A percentile compares a stretch with the other conserved stretches of the same genome.
phyloP scores from a whole-genome alignment of 2,888 invertebrate species.

The Oscheius onirici region DNA sequence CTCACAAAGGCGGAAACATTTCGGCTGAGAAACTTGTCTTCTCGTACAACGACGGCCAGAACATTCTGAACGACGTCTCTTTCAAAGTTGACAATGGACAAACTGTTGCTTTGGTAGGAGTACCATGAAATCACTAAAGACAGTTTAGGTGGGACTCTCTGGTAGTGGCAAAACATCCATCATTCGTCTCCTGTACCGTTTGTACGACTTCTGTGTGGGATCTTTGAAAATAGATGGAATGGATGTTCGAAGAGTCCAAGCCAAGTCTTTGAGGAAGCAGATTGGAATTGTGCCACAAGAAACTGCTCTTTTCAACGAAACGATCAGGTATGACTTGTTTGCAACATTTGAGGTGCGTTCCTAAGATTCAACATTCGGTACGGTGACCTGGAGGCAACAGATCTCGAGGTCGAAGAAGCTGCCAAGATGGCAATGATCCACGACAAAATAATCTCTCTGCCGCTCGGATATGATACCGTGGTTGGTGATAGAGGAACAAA shows the following conservation, averaged over 20 bases:
- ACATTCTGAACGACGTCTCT: slow-evolving; percentile 59
- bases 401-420: slow-evolving; percentile 86
- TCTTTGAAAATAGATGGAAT: slow-evolving; percentile 55
- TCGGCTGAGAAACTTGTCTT: slow-evolving; percentile 91
- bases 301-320: slow-evolving; percentile 72
- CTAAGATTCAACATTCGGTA: slow-evolving; percentile 89
- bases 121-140: background rate
- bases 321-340: slow-evolving; percentile 67
- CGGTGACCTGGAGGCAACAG: slow-evolving; percentile 82
- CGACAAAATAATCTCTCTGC: slow-evolving; percentile 86
- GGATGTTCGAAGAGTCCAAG: slow-evolving; percentile 65
- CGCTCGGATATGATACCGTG: slow-evolving; percentile 78
- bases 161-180: slow-evolving; percentile 75
- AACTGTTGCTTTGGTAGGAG: slow-evolving; percentile 78
- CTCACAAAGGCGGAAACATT: slow-evolving; percentile 78
- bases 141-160: slow-evolving; percentile 72
- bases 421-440: slow-evolving; percentile 94
- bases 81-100: slow-evolving; percentile 82
- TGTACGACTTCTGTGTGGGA: slow-evolving; percentile 73
- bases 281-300: slow-evolving; percentile 77
- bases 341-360: background rate
- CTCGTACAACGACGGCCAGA: slow-evolving; percentile 82
- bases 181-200: slow-evolving; percentile 74
- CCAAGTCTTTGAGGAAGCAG: slow-evolving; percentile 73
- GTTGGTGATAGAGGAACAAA: slow-evolving; percentile 93